These are phyloP conservation scores for Stratiolaelaps scimitus DNA, from an alignment of 1,140 invertebrate species.

Conservation along the genomic window DNA sequence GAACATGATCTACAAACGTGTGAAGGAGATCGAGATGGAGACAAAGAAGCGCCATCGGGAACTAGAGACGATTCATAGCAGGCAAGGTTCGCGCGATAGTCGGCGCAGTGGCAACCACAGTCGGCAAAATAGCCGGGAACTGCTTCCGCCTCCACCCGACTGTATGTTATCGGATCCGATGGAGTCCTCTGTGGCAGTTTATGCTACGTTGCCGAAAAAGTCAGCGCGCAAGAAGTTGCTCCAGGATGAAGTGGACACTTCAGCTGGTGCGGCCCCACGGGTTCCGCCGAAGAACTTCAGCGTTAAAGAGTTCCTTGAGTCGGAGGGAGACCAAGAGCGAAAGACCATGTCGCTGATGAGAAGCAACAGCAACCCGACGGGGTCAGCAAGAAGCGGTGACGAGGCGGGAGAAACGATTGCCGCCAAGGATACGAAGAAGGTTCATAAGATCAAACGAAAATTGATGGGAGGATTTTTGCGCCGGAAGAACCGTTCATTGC, in stretches of 20 bases:
- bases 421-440: slow-evolving; percentile 56
- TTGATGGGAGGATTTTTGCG: slow-evolving; percentile 75
- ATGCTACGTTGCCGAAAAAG: slow-evolving; percentile 77
- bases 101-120: slow-evolving; percentile 44
- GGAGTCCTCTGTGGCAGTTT: slow-evolving; percentile 44
- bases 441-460: slow-evolving; percentile 75
- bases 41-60: slow-evolving; percentile 34
- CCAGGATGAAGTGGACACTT: slow-evolving; percentile 59
- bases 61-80: slow-evolving; percentile 31
- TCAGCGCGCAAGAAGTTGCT: slow-evolving; percentile 24
- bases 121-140: slow-evolving; percentile 52
- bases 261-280: slow-evolving; percentile 61
- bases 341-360: slow-evolving; percentile 43
- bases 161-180: slow-evolving; percentile 15
- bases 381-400: slow-evolving; percentile 41
- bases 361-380: slow-evolving; percentile 30
- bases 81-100: slow-evolving; percentile 30
- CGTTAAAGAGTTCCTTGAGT: slow-evolving; percentile 37
- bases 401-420: slow-evolving; percentile 30
- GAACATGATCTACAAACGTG: slow-evolving; percentile 64
- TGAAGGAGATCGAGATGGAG: slow-evolving; percentile 40
- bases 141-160: slow-evolving; percentile 39
- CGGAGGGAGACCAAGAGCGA: slow-evolving; percentile 49
- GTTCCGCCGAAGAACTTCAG: slow-evolving; percentile 45
- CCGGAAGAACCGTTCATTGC: slow-evolving; percentile 77